A percentile compares a stretch with the other conserved stretches of the same genome.
Conservation (phyloP, 2,113 vertebrate genomes). For the Hiodon tergisus region DNA sequence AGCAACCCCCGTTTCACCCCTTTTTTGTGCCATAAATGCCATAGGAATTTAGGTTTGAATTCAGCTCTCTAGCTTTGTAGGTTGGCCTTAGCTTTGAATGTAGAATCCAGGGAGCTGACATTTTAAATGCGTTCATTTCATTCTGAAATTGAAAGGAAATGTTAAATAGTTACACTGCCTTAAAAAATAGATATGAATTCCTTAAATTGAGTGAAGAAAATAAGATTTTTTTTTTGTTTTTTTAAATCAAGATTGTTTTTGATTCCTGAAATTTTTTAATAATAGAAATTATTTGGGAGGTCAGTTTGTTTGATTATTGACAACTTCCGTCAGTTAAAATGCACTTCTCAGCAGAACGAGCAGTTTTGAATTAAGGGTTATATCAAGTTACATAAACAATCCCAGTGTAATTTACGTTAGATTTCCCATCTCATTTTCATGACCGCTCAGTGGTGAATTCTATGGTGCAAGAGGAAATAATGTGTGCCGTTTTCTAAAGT, state of each 20-base stretch:
- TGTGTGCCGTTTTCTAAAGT: background rate
- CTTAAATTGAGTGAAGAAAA: background rate
- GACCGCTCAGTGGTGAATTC: background rate
- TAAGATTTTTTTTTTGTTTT: background rate
- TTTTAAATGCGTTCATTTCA: no score
- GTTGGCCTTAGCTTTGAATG: background rate
- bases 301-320: no score
- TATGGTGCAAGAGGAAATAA: conserved; percentile 2
- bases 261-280: background rate
- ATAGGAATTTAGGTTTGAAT: background rate
- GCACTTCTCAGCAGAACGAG: no score
- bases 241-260: background rate
- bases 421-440: background rate
- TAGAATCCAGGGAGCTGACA: no score
- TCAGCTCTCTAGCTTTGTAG: background rate
- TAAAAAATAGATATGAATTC: no score
- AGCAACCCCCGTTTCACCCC: background rate
- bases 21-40: background rate
- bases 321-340: no score
- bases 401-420: background rate
- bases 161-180: no score
- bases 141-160: no score
- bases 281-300: no score
- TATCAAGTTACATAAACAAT: background rate
- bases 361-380: no score